Evolutionary conservation across 2,888 invertebrate genomes (phyloP).

Genomic region (Cyclophora albipunctata): DNA sequence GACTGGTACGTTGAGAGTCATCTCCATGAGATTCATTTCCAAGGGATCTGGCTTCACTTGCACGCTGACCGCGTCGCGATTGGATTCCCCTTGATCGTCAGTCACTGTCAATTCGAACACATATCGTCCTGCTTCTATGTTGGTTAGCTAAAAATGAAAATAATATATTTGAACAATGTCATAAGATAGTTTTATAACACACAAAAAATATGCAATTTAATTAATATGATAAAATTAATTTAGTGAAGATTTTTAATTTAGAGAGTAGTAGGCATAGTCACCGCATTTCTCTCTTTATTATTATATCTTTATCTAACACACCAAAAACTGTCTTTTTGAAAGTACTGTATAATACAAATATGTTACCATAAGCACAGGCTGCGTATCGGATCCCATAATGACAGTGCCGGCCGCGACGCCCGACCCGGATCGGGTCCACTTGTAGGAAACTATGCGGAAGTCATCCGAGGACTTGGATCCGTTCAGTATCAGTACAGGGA

Average conservation of each 20-base stretch:
- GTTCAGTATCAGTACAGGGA: constrained; percentile 85
- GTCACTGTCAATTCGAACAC: constrained; percentile 91
- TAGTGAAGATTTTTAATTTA: no score
- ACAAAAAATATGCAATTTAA: background rate
- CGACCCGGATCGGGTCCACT: constrained; percentile 85
- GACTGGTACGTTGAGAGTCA: constrained; percentile 86
- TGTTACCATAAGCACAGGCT: constrained; percentile 79
- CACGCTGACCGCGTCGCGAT: constrained; percentile 88
- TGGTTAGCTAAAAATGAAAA: constrained; percentile 76
- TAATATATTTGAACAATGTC: background rate
- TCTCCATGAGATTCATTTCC: constrained; percentile 84
- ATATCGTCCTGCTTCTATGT: constrained; percentile 90
- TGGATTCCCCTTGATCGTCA: constrained; percentile 91
- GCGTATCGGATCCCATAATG: constrained; percentile 83
- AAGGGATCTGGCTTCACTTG: constrained; percentile 86
- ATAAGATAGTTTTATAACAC: background rate
- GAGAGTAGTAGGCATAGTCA: no score
- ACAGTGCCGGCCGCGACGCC: constrained; percentile 90
- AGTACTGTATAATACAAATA: no score
- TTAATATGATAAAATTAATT: no score
- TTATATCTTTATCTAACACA: no score
- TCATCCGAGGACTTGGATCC: constrained; percentile 91
- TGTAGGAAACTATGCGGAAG: constrained; percentile 87
- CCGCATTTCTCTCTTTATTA: no score
- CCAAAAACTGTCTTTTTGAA: no score